Conservation (phyloP, 2,797 vertebrate species). For the Sebastes itinus region DNA sequence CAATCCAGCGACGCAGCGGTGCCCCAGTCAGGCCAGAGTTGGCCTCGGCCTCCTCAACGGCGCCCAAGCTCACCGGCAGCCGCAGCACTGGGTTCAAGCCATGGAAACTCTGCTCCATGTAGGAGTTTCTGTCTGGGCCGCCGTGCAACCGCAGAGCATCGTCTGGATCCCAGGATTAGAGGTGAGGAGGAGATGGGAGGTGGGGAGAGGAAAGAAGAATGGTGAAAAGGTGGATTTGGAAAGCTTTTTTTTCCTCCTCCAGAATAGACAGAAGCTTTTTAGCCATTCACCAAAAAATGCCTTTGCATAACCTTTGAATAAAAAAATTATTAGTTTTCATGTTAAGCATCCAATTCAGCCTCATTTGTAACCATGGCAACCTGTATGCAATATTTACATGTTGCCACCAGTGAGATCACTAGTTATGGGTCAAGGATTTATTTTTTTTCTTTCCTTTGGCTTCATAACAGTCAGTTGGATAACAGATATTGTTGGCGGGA, state of each 20-base stretch:
- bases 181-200: neutral
- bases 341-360: neutral
- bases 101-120: conserved; percentile 99
- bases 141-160: conserved; percentile 87
- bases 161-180: conserved; percentile 73
- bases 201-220: neutral
- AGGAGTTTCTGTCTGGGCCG: conserved; percentile 90
- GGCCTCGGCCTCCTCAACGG: conserved; percentile 89
- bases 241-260: neutral
- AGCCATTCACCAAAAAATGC: neutral
- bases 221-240: neutral
- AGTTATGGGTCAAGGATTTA: no score
- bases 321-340: neutral
- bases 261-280: neutral
- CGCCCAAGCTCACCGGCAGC: conserved; percentile 87
- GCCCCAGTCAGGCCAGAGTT: conserved; percentile 85
- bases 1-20: conserved; percentile 90
- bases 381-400: no score
- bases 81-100: conserved; percentile 94
- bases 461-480: no score
- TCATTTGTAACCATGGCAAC: no score
- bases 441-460: no score
- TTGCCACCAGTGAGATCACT: no score
- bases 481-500: no score
- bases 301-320: neutral